Evolutionary conservation across 2,888 invertebrate genomes (phyloP), one percentile per base, ranked within the genome.

Genomic region (Amiota communis): DNA sequence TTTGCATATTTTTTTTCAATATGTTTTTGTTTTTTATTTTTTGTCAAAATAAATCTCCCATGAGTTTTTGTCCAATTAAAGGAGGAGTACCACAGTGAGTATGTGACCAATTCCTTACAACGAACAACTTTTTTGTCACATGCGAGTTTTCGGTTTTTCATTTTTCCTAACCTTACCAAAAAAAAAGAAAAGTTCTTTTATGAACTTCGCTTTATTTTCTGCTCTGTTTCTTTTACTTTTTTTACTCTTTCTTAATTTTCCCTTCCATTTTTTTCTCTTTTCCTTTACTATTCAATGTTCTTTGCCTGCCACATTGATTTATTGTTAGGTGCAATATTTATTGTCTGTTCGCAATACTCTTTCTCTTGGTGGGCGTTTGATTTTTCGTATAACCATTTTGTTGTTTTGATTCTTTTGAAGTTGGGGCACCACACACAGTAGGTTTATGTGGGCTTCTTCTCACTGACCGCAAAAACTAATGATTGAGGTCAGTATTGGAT

Each of bases 241-340:
- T 61, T 61, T 61, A 11, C 15, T 57, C 15, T 51, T 51, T n/a
- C n/a, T 9, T 12, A 3, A 10, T 53, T 6, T 11, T 36, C 13
- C 63, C 13, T 63, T 65, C 65, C 48, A n/a, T n/a, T n/a, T n/a
- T n/a, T n/a, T n/a, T n/a, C n/a, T 3, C 13, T 63, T 15, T 63
- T 63, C 8, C 13, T 13, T 61, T 63, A 23, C 46, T 36, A 23
- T 46, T 63, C 23, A 13, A 53, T 1, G n/a, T 48, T 47, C 20
- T 48, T 49, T 20, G 20, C 20, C 20, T 67, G 17, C 23, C 67
- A 67, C 67, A 67, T 68, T 68, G 67, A 68, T 68, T 68, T 68
- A 68, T 65, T 68, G 53, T 36, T 51, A n/a, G n/a, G 67, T 53
- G 67, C 67, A 68, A 53, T 68, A 53, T 68, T 53, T 68, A 68